These are phyloP conservation scores for Vireo griseus DNA, from an alignment of 2,797 vertebrate species.

Conservation along the genomic window DNA sequence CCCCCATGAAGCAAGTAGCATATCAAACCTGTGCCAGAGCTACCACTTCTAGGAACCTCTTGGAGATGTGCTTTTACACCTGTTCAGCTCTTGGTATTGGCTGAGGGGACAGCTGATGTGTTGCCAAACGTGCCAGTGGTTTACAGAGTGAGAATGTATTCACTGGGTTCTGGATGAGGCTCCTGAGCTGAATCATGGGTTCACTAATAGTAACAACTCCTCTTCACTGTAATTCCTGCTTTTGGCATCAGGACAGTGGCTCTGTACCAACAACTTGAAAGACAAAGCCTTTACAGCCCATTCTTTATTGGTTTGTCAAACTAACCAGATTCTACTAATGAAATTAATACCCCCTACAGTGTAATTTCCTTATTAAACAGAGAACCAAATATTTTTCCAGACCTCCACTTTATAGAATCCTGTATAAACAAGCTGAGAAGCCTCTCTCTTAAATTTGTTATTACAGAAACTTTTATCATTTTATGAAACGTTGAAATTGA, in stretches of 20 bases:
- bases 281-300: neutral
- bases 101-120: neutral
- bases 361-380: neutral
- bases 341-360: neutral
- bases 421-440: neutral
- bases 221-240: neutral
- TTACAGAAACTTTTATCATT: neutral
- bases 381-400: neutral
- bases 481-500: neutral
- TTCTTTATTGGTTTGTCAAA: neutral
- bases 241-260: neutral
- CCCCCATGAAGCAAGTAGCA: neutral
- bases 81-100: neutral
- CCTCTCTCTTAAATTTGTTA: neutral
- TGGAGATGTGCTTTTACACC: neutral
- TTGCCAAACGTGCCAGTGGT: neutral
- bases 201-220: neutral
- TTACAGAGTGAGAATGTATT: neutral
- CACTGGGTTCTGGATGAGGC: neutral
- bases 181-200: neutral
- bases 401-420: neutral
- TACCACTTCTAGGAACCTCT: neutral
- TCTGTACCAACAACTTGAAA: neutral
- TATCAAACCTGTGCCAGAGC: neutral
- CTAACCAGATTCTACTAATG: neutral